Conservation (phyloP, 2,113 vertebrate genomes). For the Chascanopsetta lugubris region DNA sequence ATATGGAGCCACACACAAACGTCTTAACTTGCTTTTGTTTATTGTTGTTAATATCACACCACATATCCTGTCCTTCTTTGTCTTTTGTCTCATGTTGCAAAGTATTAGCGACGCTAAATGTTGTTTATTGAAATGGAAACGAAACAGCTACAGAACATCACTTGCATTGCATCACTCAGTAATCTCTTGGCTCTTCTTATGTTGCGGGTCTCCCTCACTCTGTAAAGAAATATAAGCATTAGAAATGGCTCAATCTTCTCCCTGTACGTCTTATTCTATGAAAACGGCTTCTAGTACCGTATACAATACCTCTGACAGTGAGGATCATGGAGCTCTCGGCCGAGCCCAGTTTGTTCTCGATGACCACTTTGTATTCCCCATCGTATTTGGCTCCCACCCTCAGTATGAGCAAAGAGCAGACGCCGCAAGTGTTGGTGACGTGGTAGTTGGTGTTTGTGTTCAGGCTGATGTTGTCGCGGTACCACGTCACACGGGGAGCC, state of each 20-base stretch:
- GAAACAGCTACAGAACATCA: too few species aligned
- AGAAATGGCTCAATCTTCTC: too few species aligned
- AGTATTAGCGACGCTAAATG: too few species aligned
- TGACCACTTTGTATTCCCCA: conserved; percentile 84
- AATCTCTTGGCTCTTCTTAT: conserved; percentile 7
- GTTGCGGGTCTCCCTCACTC: conserved; percentile 54
- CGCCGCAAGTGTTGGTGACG: conserved; percentile 85
- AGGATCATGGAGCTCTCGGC: conserved; percentile 82
- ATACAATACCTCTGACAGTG: conserved; percentile 81
- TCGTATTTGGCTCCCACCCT: conserved; percentile 77
- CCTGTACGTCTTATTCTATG: too few species aligned
- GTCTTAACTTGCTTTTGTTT: too few species aligned
- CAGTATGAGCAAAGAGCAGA: conserved; percentile 87
- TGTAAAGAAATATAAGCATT: conserved; percentile 56
- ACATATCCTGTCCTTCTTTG: too few species aligned
- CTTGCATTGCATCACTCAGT: too few species aligned
- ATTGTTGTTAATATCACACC: too few species aligned
- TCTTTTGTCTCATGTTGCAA: too few species aligned
- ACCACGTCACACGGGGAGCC: conserved; percentile 85
- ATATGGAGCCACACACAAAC: too few species aligned
- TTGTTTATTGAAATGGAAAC: too few species aligned
- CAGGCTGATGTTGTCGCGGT: conserved; percentile 81
- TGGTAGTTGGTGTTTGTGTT: conserved; percentile 79
- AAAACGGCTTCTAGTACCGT: not conserved
- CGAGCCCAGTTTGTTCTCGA: conserved; percentile 82